Base-by-base conservation (phyloP, 2,113 vertebrate species). In the Colius striatus region DNA sequence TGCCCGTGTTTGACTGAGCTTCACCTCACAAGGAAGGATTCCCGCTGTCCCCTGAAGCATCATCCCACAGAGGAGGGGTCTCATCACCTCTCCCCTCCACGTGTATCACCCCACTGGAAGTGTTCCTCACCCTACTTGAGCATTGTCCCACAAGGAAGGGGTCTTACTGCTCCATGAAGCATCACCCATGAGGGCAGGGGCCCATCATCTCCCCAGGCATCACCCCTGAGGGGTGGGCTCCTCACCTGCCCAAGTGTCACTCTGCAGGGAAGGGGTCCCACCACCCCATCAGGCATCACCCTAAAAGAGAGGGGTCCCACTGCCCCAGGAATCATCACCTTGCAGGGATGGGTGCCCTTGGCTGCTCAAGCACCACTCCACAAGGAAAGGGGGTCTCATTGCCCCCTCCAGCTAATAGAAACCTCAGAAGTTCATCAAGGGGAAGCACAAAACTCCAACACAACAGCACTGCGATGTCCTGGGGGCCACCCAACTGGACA, bases 401-500 rank as follows among this genome's bases (percentile, higher is more conserved):
- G 34, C 25, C 10, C 6, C 14, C 34, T 50, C 23, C 41, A 61
- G 30, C 22, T 9, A 19, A 23, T 55, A 17, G 30, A 17, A 32
- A 63, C 26, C n/a, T 48, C 48, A 30, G 0, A 62, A 63, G 13
- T 11, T 19, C 54, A 50, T 1, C 16, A 17, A 29, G 11, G 26
- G 43, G 16, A 70, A 32, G 23, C 6, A 8, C 23, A 41, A 58
- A 91, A 32, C 23, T 6, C 50, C 51, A 19, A 16, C 43, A 9
- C 26, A 43, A 20, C 14, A 5, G 41, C 36, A 54, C 43, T 5
- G 25, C 34, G 10, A 17, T 18, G 19, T 26, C 60, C 50, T 8
- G 1, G 18, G 30, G 30, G 14, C 5, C 3, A 2, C n/a, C 30
- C 3, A 3, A 26, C 12, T 55, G 50, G 38, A 2, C 38, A 65